Evolutionary conservation across 2,113 vertebrate genomes (phyloP).

Genomic region (Lates calcarifer): DNA sequence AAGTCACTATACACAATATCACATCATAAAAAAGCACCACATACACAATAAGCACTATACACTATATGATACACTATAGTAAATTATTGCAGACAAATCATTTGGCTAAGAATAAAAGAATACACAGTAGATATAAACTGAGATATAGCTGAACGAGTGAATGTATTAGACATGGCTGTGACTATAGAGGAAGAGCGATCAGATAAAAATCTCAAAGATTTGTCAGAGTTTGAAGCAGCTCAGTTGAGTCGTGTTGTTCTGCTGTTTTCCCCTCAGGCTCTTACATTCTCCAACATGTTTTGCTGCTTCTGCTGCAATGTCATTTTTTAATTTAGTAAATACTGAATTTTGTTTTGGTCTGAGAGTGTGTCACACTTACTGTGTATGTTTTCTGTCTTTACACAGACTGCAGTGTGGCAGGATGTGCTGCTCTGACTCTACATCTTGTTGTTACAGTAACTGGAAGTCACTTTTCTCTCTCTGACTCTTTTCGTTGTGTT

Average conservation of each 20-base stretch:
- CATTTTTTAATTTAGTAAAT: neutral
- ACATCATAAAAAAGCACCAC: too few species aligned
- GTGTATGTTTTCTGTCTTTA: neutral
- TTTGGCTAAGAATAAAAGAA: too few species aligned
- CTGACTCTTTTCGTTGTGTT: constrained; percentile 12
- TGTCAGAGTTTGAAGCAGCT: neutral
- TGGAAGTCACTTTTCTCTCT: neutral
- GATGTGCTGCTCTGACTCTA: neutral
- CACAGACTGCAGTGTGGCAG: too few species aligned
- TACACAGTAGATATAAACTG: too few species aligned
- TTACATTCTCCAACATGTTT: neutral
- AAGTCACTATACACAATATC: too few species aligned
- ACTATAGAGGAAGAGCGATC: neutral
- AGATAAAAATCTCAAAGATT: neutral
- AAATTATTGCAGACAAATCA: too few species aligned
- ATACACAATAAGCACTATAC: too few species aligned
- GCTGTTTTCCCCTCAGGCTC: neutral
- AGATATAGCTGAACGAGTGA: too few species aligned
- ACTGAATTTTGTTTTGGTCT: neutral
- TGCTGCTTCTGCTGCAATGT: neutral
- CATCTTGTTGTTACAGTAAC: neutral
- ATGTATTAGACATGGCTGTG: too few species aligned
- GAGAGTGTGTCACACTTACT: neutral
- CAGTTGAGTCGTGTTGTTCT: neutral
- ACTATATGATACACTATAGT: too few species aligned